Evolutionary conservation across 2,797 vertebrate species (phyloP).

Genomic region (Neosilurus hyrtlii): DNA sequence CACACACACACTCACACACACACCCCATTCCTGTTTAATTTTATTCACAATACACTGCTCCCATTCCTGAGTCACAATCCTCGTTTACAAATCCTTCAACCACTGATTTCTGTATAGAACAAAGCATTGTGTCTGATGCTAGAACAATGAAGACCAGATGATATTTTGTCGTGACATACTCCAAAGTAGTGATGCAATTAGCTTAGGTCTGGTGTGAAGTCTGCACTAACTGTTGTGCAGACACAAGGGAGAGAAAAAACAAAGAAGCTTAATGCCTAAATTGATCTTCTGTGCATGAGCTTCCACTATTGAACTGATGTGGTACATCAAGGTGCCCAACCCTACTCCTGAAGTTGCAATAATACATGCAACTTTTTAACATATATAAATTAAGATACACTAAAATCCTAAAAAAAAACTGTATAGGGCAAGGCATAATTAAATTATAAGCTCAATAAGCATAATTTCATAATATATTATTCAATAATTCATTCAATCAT

Average conservation of each 20-base stretch:
- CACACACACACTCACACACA: neutral
- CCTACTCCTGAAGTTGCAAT: neutral
- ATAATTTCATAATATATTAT: neutral
- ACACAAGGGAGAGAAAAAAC: constrained; percentile 30
- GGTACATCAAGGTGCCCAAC: neutral
- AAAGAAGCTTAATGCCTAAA: constrained; percentile 29
- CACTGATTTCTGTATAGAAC: constrained; percentile 24
- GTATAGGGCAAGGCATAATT: neutral
- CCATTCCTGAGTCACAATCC: constrained; percentile 26
- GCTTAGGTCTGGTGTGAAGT: constrained; percentile 38
- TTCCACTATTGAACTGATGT: constrained; percentile 18
- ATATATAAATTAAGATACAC: neutral
- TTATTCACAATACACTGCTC: constrained; percentile 41
- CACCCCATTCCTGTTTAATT: constrained; percentile 21
- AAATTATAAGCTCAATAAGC: neutral
- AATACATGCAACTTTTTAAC: neutral
- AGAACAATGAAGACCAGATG: constrained; percentile 36
- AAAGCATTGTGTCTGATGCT: constrained; percentile 27
- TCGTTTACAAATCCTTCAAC: constrained; percentile 38
- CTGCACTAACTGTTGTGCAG: constrained; percentile 33
- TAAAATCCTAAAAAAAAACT: neutral
- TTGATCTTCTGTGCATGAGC: constrained; percentile 36
- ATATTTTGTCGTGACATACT: constrained; percentile 43
- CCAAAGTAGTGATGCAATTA: constrained; percentile 50
- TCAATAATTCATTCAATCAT: too few species aligned